phyloP scores from a whole-genome alignment of 2,888 invertebrate species.

The Thymelicus lineola region DNA sequence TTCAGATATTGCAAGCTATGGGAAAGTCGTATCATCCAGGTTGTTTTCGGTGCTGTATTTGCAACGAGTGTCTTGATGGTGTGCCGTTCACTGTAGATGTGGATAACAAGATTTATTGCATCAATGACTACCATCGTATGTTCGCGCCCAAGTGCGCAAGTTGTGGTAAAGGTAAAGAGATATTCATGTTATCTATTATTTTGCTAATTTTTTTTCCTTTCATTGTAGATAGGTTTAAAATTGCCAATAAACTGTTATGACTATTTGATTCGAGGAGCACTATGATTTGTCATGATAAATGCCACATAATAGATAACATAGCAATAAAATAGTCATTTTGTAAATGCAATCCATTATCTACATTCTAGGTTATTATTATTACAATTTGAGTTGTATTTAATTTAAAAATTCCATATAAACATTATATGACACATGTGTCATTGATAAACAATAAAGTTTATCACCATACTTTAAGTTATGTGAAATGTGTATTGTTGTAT shows the following conservation, averaged over 20 bases:
- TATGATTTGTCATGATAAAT: not conserved
- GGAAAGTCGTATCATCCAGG: slow-evolving; percentile 99
- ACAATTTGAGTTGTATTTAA: not conserved
- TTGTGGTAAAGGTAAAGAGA: slow-evolving; percentile 93
- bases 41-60: slow-evolving; percentile 98
- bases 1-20: slow-evolving; percentile 98
- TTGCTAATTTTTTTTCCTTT: not conserved
- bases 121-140: slow-evolving; percentile 99
- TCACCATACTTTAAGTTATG: not conserved
- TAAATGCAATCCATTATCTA: not conserved
- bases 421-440: no score
- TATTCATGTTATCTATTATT: not conserved
- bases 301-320: not conserved
- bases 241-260: no score
- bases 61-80: slow-evolving; percentile 98
- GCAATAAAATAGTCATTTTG: not conserved
- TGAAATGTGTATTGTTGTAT: slow-evolving; percentile 1
- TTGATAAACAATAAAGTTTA: not conserved
- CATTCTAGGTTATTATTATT: not conserved
- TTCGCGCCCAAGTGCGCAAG: slow-evolving; percentile 99
- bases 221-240: no score
- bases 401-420: no score
- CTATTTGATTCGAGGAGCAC: not conserved
- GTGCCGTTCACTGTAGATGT: slow-evolving; percentile 99
- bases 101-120: slow-evolving; percentile 99